These are phyloP conservation scores for Hydropsyche tenuis DNA, from an alignment of 1,140 invertebrate species.

Conservation along the genomic window DNA sequence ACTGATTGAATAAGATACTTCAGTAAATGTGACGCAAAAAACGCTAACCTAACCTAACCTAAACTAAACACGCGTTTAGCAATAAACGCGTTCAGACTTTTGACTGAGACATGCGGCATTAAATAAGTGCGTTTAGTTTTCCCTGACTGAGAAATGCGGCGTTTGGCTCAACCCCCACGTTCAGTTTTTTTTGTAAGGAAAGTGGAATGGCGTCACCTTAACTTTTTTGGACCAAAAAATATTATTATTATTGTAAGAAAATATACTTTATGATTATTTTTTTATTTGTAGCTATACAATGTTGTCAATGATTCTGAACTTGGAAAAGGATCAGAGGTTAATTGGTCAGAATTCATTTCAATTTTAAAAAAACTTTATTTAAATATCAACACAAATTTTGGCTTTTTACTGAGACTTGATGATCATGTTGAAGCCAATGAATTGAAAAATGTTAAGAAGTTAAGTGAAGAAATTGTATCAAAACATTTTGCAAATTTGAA, in stretches of 20 bases:
- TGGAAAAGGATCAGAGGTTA: slow-evolving; percentile 46
- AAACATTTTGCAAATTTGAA: slow-evolving; percentile 17
- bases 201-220: too few species aligned
- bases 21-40: too few species aligned
- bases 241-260: too few species aligned
- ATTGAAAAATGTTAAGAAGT: slow-evolving; percentile 28
- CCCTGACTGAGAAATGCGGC: too few species aligned
- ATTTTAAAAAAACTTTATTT: slow-evolving; percentile 54
- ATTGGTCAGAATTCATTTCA: slow-evolving; percentile 57
- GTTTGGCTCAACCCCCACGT: too few species aligned
- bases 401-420: slow-evolving; percentile 22
- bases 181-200: too few species aligned
- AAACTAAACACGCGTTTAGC: too few species aligned
- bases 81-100: too few species aligned
- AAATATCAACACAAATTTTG: slow-evolving; percentile 49
- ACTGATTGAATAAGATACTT: too few species aligned
- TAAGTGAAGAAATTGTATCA: slow-evolving; percentile 17
- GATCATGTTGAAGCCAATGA: slow-evolving; percentile 16
- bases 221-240: neutral
- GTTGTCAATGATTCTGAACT: slow-evolving; percentile 11
- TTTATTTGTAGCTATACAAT: slow-evolving; percentile 28
- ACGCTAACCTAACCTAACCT: too few species aligned
- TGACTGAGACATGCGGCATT: too few species aligned
- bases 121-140: too few species aligned
- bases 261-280: slow-evolving; percentile 34